phyloP scores from a whole-genome alignment of 1,140 invertebrate genomes.

The Psix sp. region DNA sequence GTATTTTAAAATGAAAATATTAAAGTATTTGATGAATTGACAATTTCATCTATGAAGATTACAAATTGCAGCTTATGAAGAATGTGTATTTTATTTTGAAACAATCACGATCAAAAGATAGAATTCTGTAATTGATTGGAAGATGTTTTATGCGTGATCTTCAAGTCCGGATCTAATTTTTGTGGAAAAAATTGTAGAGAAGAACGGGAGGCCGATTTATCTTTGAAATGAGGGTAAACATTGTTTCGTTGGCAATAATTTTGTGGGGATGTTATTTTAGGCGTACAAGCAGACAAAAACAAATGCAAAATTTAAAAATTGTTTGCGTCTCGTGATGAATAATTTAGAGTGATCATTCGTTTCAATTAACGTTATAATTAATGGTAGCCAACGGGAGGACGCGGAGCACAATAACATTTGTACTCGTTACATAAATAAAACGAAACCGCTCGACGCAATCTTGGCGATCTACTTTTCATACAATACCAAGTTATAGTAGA shows the following conservation, averaged over 20 bases:
- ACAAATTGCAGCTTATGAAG: too few species aligned
- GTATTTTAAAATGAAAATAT: too few species aligned
- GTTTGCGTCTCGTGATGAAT: slow-evolving; percentile 21
- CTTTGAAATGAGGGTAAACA: slow-evolving; percentile 52
- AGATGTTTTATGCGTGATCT: slow-evolving; percentile 8
- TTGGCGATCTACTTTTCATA: slow-evolving; percentile 59
- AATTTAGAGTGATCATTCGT: slow-evolving; percentile 39
- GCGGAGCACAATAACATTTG: slow-evolving; percentile 30
- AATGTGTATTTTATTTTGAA: slow-evolving; percentile 1
- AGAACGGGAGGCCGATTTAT: slow-evolving; percentile 19
- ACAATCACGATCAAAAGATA: slow-evolving; percentile 1
- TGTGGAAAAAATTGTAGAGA: slow-evolving; percentile 2
- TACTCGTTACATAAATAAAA: slow-evolving; percentile 56
- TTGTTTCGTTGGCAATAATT: slow-evolving; percentile 21
- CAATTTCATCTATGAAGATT: too few species aligned
- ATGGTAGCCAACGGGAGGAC: slow-evolving; percentile 15
- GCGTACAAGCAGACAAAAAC: slow-evolving; percentile 5
- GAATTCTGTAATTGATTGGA: neutral
- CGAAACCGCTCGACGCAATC: slow-evolving; percentile 35
- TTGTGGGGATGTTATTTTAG: slow-evolving; percentile 34
- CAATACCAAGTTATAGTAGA: slow-evolving; percentile 44
- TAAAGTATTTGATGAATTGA: too few species aligned
- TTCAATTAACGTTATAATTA: slow-evolving; percentile 55
- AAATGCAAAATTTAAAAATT: slow-evolving; percentile 14
- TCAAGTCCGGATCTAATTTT: slow-evolving; percentile 18